Base-by-base conservation (phyloP, 2,113 vertebrate species). In the Glaucidium brasilianum region DNA sequence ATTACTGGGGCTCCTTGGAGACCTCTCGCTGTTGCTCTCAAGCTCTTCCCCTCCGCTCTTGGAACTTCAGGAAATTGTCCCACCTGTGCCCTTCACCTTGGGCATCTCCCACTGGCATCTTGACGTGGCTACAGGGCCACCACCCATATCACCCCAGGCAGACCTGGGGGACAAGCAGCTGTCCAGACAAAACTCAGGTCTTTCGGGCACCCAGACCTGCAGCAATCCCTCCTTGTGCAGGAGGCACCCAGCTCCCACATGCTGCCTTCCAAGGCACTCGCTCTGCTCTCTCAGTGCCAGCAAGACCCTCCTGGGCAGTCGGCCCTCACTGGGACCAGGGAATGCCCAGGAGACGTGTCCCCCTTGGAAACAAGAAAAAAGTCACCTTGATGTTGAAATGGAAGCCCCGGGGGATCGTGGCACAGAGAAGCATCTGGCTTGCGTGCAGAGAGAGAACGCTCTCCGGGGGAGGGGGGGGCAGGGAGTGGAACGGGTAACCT, bases 381-480 rank as follows among this genome's bases (percentile, higher is more conserved):
- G 53, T 35, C 56, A 59, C 47, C 26, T 52, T 12, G 26, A 17
- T 19, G 5, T 27, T 27, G 14, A 8, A 45, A 18, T 1, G 12
- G 66, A 26, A 45, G 37, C 32, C 21, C 29, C 7, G 2, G 37
- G 32, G 63, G 45, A 45, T 0, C 0, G 47, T 21, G 7, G 47
- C 5, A 12, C 16, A 2, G 43, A 39, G 74, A 25, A 35, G 21
- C 30, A 8, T 41, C 71, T 27, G n/a, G n/a, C 60, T n/a, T 15
- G 72, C 7, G 2, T 1, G 8, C 35, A 6, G 10, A 7, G 30
- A 30, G 30, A 30, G 64, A 25, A n/a, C n/a, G 84, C 73, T 30
- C 35, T 30, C 45, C 9, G 53, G 2, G 1, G 9, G 3, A 52
- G 39, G 1, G 11, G 3, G 60, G 39, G 1, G 11, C 2, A 52